These are phyloP conservation scores for Drosophila paulistorum DNA, from an alignment of 1,140 invertebrate genomes.

Conservation along the genomic window DNA sequence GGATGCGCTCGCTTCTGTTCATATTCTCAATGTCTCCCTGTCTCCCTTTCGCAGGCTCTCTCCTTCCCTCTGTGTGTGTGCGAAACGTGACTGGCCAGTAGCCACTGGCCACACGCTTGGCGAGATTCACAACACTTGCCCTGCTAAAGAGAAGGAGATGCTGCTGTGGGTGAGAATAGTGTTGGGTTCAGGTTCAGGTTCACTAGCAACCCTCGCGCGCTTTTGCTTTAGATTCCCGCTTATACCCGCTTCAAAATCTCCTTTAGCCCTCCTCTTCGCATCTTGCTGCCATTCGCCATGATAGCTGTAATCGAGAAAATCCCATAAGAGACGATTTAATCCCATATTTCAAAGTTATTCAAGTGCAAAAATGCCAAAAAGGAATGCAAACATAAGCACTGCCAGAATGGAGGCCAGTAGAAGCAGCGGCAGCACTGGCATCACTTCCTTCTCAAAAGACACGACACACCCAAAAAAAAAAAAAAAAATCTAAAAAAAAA, in stretches of 20 bases:
- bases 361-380: conserved; percentile 82
- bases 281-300: conserved; percentile 55
- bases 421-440: background rate
- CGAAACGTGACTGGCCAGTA: conserved; percentile 67
- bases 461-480: conserved; percentile 12
- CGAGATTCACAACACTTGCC: conserved; percentile 61
- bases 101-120: conserved; percentile 64
- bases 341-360: conserved; percentile 82
- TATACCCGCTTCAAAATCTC: background rate
- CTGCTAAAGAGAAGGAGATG: background rate
- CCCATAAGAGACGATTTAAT: conserved; percentile 82
- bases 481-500: background rate
- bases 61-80: conserved; percentile 24
- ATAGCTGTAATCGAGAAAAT: conserved; percentile 81
- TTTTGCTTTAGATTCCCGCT: background rate
- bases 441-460: conserved; percentile 37
- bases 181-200: conserved; percentile 60
- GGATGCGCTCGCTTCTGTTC: conserved; percentile 32
- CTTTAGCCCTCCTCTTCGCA: background rate
- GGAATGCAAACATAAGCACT: conserved; percentile 81
- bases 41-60: background rate
- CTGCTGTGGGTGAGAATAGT: background rate
- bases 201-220: conserved; percentile 64
- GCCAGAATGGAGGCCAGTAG: conserved; percentile 53
- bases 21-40: background rate